These are phyloP conservation scores for Sinopyrophorus schimmeli DNA, from an alignment of 2,888 invertebrate species.

Conservation along the genomic window DNA sequence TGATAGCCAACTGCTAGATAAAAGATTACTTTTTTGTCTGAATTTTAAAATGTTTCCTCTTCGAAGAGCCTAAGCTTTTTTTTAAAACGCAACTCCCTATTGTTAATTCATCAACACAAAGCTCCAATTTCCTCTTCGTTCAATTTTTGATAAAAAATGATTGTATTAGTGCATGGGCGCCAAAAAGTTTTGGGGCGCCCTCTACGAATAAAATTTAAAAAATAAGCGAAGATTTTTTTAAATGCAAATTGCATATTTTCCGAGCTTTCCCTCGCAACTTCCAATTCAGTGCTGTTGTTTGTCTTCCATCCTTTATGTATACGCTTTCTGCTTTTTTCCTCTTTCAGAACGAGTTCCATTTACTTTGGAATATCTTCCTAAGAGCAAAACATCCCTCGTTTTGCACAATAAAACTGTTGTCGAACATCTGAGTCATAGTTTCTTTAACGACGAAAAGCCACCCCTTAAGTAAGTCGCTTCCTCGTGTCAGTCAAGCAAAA, in stretches of 20 bases:
- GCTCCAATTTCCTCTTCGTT: too few species aligned
- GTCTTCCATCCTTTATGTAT: conserved; percentile 6
- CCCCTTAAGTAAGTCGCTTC: conserved; percentile 7
- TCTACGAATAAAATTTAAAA: too few species aligned
- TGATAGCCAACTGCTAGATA: conserved; percentile 36
- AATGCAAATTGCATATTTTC: conserved; percentile 2
- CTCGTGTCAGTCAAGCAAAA: conserved; percentile 25
- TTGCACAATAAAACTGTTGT: conserved; percentile 22
- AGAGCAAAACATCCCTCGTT: conserved; percentile 11
- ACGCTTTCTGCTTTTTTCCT: conserved; percentile 7
- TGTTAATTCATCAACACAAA: too few species aligned
- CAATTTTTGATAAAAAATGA: too few species aligned
- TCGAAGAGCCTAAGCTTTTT: too few species aligned
- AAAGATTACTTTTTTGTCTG: conserved; percentile 29
- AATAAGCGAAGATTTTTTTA: too few species aligned
- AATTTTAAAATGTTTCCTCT: not conserved
- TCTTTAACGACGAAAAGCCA: conserved; percentile 13
- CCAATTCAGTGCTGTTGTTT: conserved; percentile 13
- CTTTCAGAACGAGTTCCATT: not conserved
- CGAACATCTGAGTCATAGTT: conserved; percentile 26
- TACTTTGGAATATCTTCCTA: conserved; percentile 14
- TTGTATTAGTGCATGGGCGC: too few species aligned
- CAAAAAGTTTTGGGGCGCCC: too few species aligned
- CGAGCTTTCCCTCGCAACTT: conserved; percentile 5
- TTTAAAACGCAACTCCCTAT: too few species aligned